Percentiles rank a stretch among this genome's conserved stretches.
Conservation (phyloP, 2,797 vertebrate species). For the Capromys pilorides region DNA sequence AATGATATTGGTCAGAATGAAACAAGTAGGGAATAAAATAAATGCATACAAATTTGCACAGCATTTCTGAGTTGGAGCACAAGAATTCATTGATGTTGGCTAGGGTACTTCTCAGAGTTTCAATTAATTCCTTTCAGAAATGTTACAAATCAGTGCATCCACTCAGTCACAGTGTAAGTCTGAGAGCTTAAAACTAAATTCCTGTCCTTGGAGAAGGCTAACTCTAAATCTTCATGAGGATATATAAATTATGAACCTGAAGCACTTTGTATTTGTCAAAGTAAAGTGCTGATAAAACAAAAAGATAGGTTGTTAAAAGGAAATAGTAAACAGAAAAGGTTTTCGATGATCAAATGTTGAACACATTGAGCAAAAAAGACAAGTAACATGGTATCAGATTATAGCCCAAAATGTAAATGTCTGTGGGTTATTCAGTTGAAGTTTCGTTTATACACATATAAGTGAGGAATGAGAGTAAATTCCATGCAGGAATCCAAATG, state of each 20-base stretch:
- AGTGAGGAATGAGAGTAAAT: background rate
- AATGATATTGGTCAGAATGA: background rate
- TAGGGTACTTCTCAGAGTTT: background rate
- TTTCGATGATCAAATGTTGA: background rate
- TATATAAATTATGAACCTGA: background rate
- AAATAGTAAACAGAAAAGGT: background rate
- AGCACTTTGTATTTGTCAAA: background rate
- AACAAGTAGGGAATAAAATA: background rate
- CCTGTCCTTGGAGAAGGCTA: background rate
- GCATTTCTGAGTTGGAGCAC: background rate
- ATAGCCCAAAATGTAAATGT: background rate
- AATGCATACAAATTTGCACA: background rate
- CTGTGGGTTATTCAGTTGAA: background rate
- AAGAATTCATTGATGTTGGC: background rate
- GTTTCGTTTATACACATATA: background rate
- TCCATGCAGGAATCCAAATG: background rate
- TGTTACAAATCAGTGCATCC: background rate
- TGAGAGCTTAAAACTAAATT: background rate
- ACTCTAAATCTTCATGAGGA: background rate
- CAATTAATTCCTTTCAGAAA: slow-evolving; percentile 43
- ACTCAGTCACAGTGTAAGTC: background rate
- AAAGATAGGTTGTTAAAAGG: background rate
- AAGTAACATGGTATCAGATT: background rate
- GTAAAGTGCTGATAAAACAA: too few species aligned
- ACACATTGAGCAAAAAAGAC: background rate